These are phyloP conservation scores for Battus philenor DNA, from an alignment of 1,140 invertebrate genomes.

Conservation along the genomic window DNA sequence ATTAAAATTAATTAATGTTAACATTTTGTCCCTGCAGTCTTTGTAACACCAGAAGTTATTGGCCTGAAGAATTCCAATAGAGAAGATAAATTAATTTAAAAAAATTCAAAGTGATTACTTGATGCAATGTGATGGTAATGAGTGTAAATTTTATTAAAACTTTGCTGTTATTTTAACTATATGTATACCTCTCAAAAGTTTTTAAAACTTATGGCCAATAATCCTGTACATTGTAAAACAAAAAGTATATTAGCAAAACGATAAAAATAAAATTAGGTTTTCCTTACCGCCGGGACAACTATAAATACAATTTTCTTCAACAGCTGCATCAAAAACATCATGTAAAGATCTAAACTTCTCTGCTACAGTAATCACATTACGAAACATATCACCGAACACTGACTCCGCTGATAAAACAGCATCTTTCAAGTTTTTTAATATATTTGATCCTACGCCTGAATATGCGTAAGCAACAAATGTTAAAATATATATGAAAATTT, in stretches of 20 bases:
- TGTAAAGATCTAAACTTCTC: constrained; percentile 86
- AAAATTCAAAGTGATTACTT: too few relatives aligned
- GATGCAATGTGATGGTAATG: too few relatives aligned
- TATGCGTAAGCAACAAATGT: constrained; percentile 88
- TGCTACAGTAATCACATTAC: constrained; percentile 85
- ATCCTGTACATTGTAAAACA: too few relatives aligned
- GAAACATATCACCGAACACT: constrained; percentile 85
- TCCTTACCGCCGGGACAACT: constrained; percentile 81
- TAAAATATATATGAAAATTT: constrained; percentile 83
- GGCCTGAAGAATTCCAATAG: too few relatives aligned
- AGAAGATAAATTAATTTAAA: too few relatives aligned
- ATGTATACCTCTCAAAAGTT: not conserved
- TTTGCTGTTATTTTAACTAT: too few relatives aligned
- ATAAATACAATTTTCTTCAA: constrained; percentile 88
- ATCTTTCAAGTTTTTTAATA: constrained; percentile 83
- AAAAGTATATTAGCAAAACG: not conserved
- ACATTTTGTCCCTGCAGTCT: too few relatives aligned
- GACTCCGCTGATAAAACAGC: constrained; percentile 86
- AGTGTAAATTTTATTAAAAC: too few relatives aligned
- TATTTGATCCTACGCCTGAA: constrained; percentile 85
- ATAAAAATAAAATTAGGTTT: not conserved
- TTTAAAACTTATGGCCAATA: not conserved
- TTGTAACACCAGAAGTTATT: too few relatives aligned
- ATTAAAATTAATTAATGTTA: too few relatives aligned
- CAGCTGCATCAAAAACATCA: constrained; percentile 88